These are phyloP conservation scores for Spodoptera litura DNA, from an alignment of 1,140 invertebrate genomes.

Conservation along the genomic window DNA sequence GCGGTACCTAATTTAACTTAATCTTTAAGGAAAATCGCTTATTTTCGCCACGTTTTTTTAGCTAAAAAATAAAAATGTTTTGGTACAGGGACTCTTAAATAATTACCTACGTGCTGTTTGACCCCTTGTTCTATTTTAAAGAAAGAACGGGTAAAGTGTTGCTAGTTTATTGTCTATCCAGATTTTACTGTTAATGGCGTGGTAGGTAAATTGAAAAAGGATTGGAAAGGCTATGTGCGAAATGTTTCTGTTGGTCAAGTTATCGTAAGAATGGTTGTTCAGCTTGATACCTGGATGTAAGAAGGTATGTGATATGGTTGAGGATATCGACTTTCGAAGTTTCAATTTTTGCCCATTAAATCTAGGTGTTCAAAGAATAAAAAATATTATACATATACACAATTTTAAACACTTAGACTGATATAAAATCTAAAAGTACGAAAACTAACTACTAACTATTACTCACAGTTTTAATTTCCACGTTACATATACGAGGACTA, in stretches of 20 bases:
- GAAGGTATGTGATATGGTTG: no score
- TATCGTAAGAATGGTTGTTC: no score
- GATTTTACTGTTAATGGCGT: not conserved
- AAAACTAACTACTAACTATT: no score
- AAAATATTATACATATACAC: no score
- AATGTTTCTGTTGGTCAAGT: no score
- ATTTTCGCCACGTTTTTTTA: slow-evolving; percentile 67
- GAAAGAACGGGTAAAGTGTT: slow-evolving; percentile 42
- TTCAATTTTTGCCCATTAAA: no score
- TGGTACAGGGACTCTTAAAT: slow-evolving; percentile 61
- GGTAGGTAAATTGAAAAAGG: not conserved
- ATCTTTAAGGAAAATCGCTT: slow-evolving; percentile 55
- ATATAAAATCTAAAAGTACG: no score
- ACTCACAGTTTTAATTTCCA: no score
- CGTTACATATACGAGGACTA: not conserved
- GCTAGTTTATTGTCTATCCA: slow-evolving; percentile 21
- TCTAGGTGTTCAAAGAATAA: no score
- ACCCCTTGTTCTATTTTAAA: slow-evolving; percentile 66
- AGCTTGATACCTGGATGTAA: no score
- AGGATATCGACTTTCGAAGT: no score
- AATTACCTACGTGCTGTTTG: slow-evolving; percentile 77
- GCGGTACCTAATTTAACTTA: slow-evolving; percentile 51
- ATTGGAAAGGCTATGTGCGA: not conserved
- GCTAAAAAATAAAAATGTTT: slow-evolving; percentile 56
- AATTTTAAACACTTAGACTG: no score